phyloP scores from a whole-genome alignment of 2,797 vertebrate genomes.

The Urophycis tenuis region DNA sequence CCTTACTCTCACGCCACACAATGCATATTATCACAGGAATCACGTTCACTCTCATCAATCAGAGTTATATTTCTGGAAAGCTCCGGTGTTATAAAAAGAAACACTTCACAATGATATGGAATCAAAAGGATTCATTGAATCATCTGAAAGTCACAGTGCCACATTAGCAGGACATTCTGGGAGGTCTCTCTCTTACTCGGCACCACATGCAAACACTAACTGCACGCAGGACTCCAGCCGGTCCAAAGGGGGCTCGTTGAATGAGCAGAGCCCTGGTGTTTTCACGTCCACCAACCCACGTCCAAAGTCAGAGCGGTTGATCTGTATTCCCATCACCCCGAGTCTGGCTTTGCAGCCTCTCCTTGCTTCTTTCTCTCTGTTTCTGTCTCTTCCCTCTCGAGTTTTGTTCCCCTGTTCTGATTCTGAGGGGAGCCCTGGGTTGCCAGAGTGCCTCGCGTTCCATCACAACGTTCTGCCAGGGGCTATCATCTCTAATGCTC shows the following conservation, averaged over 20 bases:
- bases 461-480: conserved; percentile 34
- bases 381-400: conserved; percentile 23
- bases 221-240: not conserved
- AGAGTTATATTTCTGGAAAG: not conserved
- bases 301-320: not conserved
- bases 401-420: not conserved
- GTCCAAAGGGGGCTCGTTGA: not conserved
- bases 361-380: conserved; percentile 2
- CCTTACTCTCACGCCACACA: not conserved
- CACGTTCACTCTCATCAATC: too few species aligned
- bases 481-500: conserved; percentile 44
- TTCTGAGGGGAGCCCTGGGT: conserved; percentile 26
- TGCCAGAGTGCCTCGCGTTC: conserved; percentile 29
- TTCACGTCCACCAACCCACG: not conserved
- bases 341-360: not conserved
- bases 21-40: not conserved
- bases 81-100: not conserved
- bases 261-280: not conserved
- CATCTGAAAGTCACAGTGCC: too few species aligned
- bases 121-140: not conserved
- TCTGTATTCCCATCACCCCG: not conserved
- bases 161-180: not conserved
- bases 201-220: not conserved
- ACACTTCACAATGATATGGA: not conserved
- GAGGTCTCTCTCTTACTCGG: not conserved